Percentiles rank a stretch among this genome's conserved stretches.
These are phyloP conservation scores for Drosophila paramelanica DNA, from an alignment of 2,888 invertebrate genomes.

Conservation along the genomic window DNA sequence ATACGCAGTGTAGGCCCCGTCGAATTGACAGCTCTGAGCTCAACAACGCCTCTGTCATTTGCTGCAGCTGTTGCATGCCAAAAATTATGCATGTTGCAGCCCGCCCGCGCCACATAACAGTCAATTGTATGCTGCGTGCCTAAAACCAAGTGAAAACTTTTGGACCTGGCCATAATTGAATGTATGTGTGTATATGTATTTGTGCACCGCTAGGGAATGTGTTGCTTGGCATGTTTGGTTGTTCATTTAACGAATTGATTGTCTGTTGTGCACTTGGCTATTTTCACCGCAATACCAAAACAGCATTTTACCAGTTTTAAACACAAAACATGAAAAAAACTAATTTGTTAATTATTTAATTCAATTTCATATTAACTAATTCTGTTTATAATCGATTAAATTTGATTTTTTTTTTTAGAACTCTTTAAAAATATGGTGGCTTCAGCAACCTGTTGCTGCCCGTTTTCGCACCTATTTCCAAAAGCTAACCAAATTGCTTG, in stretches of 20 bases:
- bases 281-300: slow-evolving; percentile 17
- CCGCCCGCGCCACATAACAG: slow-evolving; percentile 10
- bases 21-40: slow-evolving; percentile 18
- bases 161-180: slow-evolving; percentile 18
- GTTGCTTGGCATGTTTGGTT: slow-evolving; percentile 46
- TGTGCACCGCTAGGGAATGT: slow-evolving; percentile 35
- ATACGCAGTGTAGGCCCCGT: slow-evolving; percentile 66
- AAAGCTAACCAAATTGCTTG: slow-evolving; percentile 4
- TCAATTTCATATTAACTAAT: background rate
- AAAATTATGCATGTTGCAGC: slow-evolving; percentile 65
- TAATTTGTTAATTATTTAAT: background rate
- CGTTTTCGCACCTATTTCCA: slow-evolving; percentile 24
- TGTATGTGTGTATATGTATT: slow-evolving; percentile 1
- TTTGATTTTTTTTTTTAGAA: background rate
- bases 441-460: slow-evolving; percentile 8
- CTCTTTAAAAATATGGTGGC: background rate
- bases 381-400: background rate
- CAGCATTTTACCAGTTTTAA: too few relatives aligned
- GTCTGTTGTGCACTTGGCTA: slow-evolving; percentile 12
- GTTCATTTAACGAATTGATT: slow-evolving; percentile 47
- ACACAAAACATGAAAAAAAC: too few relatives aligned
- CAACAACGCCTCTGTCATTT: slow-evolving; percentile 44
- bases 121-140: slow-evolving; percentile 40
- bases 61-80: slow-evolving; percentile 66
- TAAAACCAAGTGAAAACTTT: slow-evolving; percentile 57